These are phyloP conservation scores for Patella depressa DNA, from an alignment of 2,888 invertebrate genomes.

Conservation along the genomic window DNA sequence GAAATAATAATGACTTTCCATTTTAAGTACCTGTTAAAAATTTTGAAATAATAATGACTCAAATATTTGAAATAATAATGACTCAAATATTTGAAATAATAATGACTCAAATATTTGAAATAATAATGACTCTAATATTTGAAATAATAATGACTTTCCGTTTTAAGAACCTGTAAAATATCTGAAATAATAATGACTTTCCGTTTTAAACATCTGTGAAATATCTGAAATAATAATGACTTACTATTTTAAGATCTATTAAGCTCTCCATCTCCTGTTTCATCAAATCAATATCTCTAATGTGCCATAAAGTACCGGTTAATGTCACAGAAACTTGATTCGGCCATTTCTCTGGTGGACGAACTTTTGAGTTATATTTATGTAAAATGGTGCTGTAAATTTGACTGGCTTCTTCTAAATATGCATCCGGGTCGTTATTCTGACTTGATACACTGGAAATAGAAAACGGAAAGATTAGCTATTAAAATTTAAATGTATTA, in stretches of 20 bases:
- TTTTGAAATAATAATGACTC: too few species aligned
- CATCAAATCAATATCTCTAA: slow-evolving; percentile 19
- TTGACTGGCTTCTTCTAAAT: slow-evolving; percentile 40
- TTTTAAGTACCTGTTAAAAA: too few species aligned
- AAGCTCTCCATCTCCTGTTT: slow-evolving; percentile 20
- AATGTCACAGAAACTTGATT: slow-evolving; percentile 28
- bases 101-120: too few species aligned
- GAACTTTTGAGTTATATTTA: slow-evolving; percentile 40
- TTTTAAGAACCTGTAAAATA: too few species aligned
- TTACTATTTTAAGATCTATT: slow-evolving; percentile 27
- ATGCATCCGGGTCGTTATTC: slow-evolving; percentile 28
- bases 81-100: too few species aligned
- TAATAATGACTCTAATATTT: too few species aligned
- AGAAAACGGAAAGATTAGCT: not conserved
- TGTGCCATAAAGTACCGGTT: slow-evolving; percentile 21
- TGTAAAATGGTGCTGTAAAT: slow-evolving; percentile 43
- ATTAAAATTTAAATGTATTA: too few species aligned
- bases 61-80: too few species aligned
- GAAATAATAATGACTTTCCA: too few species aligned
- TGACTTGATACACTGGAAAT: not conserved
- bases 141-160: too few species aligned
- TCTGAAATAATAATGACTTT: too few species aligned
- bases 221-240: not conserved
- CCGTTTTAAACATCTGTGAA: not conserved
- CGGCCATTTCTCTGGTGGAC: slow-evolving; percentile 36